Evolutionary conservation across 1,140 invertebrate genomes (phyloP).

Genomic region (Philaenus spumarius): DNA sequence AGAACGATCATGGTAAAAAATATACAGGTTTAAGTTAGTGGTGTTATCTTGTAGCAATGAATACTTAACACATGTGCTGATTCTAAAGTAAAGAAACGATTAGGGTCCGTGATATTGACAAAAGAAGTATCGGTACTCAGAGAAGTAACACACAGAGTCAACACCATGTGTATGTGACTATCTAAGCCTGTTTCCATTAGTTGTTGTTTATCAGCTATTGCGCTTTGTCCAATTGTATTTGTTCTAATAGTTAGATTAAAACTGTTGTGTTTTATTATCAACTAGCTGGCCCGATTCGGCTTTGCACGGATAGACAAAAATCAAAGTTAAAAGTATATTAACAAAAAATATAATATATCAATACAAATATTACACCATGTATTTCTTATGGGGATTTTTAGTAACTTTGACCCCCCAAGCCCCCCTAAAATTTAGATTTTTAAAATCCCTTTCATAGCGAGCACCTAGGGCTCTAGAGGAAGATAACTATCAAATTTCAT

Average conservation of each 20-base stretch:
- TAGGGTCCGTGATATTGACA: neutral
- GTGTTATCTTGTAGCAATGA: neutral
- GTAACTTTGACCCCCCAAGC: no score
- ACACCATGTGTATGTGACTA: neutral
- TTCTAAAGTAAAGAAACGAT: neutral
- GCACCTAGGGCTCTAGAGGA: no score
- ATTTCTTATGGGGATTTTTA: no score
- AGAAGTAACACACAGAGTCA: slow-evolving; percentile 7
- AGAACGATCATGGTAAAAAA: slow-evolving; percentile 8
- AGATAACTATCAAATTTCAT: no score
- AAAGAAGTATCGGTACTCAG: neutral
- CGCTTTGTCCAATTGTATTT: neutral
- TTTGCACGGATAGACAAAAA: no score
- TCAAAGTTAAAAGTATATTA: no score
- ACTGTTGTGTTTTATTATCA: neutral
- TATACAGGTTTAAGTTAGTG: neutral
- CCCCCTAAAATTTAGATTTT: no score
- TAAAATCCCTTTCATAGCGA: no score
- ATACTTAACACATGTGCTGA: neutral
- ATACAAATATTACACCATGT: no score
- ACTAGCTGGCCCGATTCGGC: no score
- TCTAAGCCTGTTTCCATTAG: neutral
- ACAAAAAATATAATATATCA: no score
- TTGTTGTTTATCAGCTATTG: neutral
- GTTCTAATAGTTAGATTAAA: neutral